Conservation (phyloP, 2,797 vertebrate species). For the Tenualosa thibaudeaui region DNA sequence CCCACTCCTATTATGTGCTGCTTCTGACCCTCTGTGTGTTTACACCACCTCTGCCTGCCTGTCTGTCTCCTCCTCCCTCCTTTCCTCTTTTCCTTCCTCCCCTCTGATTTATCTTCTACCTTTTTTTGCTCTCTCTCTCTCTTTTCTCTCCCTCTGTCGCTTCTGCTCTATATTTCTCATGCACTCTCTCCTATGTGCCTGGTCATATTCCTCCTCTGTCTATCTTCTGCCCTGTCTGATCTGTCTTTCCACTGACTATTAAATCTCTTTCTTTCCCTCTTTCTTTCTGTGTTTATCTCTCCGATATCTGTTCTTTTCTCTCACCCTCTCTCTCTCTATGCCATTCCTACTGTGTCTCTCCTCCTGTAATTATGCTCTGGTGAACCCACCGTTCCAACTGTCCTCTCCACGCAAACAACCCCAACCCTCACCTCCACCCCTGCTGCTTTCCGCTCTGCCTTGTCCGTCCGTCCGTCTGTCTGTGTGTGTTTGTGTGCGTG, state of each 20-base stretch:
- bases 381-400: constrained; percentile 24
- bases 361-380: constrained; percentile 33
- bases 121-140: constrained; percentile 23
- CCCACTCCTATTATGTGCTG: constrained; percentile 34
- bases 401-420: constrained; percentile 25
- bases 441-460: constrained; percentile 10
- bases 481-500: constrained; percentile 23
- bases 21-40: constrained; percentile 32
- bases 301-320: neutral
- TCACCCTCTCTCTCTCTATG: neutral
- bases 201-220: neutral
- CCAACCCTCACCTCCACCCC: constrained; percentile 10
- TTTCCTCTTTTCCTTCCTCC: constrained; percentile 11
- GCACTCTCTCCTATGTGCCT: constrained; percentile 8
- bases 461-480: constrained; percentile 4
- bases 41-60: neutral
- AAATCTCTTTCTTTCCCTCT: neutral
- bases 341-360: constrained; percentile 19
- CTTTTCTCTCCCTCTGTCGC: constrained; percentile 44
- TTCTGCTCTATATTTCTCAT: constrained; percentile 22
- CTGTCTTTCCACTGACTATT: neutral
- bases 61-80: constrained; percentile 17
- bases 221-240: neutral
- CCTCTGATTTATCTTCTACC: constrained; percentile 36
- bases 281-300: neutral